Base-by-base conservation (phyloP, 2,797 vertebrate species). In the Xenops minutus region DNA sequence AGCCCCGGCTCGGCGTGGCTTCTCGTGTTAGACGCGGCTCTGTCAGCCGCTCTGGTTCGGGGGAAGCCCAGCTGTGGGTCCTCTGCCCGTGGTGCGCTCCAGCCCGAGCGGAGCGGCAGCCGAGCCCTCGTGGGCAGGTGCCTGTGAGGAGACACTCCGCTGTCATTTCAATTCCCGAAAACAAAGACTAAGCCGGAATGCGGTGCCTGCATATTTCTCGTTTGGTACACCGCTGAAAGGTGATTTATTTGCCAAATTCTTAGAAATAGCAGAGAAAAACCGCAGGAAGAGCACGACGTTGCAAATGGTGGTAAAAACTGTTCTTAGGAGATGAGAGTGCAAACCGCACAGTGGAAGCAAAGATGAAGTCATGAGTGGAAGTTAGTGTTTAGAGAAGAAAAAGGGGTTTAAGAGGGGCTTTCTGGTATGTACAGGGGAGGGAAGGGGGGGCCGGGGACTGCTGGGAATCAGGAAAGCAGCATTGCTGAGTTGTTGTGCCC, bases 11-110 rank as follows among this genome's bases (percentile, higher is more conserved):
- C 36, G 4, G 69, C 34, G 44, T 12, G 13, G 12, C 6, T 49
- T 14, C 41, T 7, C 41, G 22, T 26, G 10, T 9, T 21, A 26
- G 37, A 2, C 37, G 12, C 20, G 48, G 48, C 41, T 79, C 29
- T 27, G 61, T 3, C 54, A 2, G 24, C 1, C 2, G 2, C 78
- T 23, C 62, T 7, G 78, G n/a, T 27, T 9, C 41, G 16, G 39
- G 7, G 11, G 4, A 16, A 7, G 36, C 43, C 22, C 37, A 0
- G 62, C 77, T 29, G 54, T 9, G 8, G 0, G 2, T n/a, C n/a
- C 7, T 10, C 15, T 3, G 30, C 3, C 9, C 1, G 43, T 0
- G 0, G 16, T 0, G 18, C 1, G 34, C 22, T 14, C 54, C 2
- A 0, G 41, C 11, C 56, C 1, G 24, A 21, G 4, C 63, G 6